Evolutionary conservation across 2,113 vertebrate species (phyloP).

Genomic region (Peromyscus californicus): DNA sequence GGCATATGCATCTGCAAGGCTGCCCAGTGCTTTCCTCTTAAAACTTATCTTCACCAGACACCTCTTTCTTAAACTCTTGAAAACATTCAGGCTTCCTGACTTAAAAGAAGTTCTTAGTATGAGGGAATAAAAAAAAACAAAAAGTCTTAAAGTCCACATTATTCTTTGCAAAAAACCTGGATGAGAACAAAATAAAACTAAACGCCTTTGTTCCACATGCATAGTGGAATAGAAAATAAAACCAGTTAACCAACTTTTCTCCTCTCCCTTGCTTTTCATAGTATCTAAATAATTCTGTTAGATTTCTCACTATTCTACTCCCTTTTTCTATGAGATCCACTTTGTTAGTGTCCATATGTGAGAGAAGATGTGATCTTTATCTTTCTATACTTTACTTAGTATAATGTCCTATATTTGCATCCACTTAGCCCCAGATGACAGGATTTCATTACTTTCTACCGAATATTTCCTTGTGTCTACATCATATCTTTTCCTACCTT

Average conservation of each 20-base stretch:
- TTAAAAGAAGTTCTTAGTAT: conserved; percentile 29
- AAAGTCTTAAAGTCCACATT: background rate
- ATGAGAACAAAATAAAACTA: background rate
- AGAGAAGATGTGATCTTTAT: background rate
- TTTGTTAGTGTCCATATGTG: background rate
- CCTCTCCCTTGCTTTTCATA: too few relatives aligned
- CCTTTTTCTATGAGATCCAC: background rate
- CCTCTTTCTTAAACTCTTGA: background rate
- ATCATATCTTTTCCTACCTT: background rate
- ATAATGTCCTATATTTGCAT: background rate
- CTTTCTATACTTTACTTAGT: background rate
- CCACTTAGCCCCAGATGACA: background rate
- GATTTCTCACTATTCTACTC: background rate
- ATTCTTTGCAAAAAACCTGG: conserved; percentile 6
- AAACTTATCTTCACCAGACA: background rate
- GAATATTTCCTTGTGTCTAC: background rate
- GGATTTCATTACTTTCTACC: background rate
- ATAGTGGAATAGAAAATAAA: conserved; percentile 29
- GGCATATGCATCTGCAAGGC: background rate
- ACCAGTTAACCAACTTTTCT: background rate
- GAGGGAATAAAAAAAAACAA: background rate
- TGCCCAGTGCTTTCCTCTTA: conserved; percentile 19
- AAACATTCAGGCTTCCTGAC: background rate
- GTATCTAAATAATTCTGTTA: background rate
- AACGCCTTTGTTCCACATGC: background rate